Conservation (phyloP, 2,888 invertebrate species). For the Busseola fusca region DNA sequence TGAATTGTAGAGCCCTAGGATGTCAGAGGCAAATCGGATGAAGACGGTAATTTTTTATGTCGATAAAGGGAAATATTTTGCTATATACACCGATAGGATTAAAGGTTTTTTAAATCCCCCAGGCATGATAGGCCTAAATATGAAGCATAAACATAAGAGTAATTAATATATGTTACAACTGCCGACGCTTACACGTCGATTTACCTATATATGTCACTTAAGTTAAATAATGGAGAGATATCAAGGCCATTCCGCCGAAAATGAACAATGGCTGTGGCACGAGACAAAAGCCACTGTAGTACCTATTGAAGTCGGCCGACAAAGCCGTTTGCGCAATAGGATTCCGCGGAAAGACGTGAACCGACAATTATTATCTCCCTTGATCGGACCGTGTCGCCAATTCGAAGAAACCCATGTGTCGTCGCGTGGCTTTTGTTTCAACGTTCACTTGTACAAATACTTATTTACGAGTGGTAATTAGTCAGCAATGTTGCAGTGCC, state of each 20-base stretch:
- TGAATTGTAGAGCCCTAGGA: not conserved
- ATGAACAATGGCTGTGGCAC: conserved; percentile 86
- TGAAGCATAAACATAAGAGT: conserved; percentile 9
- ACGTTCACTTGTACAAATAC: conserved; percentile 49
- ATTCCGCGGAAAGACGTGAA: conserved; percentile 87
- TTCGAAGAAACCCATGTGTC: conserved; percentile 78
- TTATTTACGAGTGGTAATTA: conserved; percentile 48
- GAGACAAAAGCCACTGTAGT: conserved; percentile 85
- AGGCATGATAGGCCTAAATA: conserved; percentile 14
- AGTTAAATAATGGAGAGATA: conserved; percentile 80
- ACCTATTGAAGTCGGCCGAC: conserved; percentile 84
- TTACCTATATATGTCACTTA: conserved; percentile 73
- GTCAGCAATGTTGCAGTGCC: conserved; percentile 44
- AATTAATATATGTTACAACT: conserved; percentile 7
- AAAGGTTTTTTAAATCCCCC: not conserved
- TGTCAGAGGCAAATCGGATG: not conserved
- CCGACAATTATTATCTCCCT: conserved; percentile 87
- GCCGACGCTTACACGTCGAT: conserved; percentile 39
- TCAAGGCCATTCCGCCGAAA: conserved; percentile 82
- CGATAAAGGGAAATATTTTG: not conserved
- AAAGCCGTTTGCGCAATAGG: conserved; percentile 88
- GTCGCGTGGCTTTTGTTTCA: conserved; percentile 68
- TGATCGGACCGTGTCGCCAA: conserved; percentile 82
- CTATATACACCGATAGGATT: not conserved
- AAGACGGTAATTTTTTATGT: not conserved